phyloP scores from a whole-genome alignment of 2,113 vertebrate genomes.

The Microcebus lehilahytsara region DNA sequence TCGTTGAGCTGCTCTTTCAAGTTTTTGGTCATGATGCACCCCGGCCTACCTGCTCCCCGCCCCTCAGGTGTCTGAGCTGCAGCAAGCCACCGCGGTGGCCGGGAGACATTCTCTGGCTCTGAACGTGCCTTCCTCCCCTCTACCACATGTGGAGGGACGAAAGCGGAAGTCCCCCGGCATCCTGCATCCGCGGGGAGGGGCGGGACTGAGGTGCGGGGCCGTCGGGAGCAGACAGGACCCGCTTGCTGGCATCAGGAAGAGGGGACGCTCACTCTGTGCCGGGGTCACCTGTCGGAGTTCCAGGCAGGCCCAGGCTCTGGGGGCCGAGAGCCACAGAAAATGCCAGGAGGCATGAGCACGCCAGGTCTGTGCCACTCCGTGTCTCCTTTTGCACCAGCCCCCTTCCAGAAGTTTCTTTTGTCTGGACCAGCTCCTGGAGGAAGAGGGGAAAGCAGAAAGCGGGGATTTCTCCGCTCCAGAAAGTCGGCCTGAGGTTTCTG shows the following conservation, averaged over 20 bases:
- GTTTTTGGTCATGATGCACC: accelerated
- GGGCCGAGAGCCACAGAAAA: neutral
- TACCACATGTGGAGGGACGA: neutral
- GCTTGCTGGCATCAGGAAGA: neutral
- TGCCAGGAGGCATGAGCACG: neutral
- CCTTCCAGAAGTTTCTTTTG: neutral
- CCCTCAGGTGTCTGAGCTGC: accelerated
- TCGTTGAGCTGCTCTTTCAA: accelerated
- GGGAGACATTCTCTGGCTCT: neutral
- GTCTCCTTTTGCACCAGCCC: too few relatives aligned
- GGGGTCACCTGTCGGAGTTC: neutral
- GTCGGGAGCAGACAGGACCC: neutral
- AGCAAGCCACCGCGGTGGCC: accelerated
- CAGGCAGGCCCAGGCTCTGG: neutral
- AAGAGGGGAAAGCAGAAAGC: neutral
- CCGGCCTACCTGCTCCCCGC: neutral
- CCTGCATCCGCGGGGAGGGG: accelerated
- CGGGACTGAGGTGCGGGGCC: neutral
- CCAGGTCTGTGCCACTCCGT: neutral
- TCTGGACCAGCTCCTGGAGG: neutral
- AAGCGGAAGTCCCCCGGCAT: neutral
- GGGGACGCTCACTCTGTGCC: neutral
- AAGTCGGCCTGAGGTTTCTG: neutral
- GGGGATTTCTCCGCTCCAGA: neutral
- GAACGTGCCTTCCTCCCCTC: neutral